Evolutionary conservation across 2,888 invertebrate genomes (phyloP).

Genomic region (Acanthosoma haemorrhoidale): DNA sequence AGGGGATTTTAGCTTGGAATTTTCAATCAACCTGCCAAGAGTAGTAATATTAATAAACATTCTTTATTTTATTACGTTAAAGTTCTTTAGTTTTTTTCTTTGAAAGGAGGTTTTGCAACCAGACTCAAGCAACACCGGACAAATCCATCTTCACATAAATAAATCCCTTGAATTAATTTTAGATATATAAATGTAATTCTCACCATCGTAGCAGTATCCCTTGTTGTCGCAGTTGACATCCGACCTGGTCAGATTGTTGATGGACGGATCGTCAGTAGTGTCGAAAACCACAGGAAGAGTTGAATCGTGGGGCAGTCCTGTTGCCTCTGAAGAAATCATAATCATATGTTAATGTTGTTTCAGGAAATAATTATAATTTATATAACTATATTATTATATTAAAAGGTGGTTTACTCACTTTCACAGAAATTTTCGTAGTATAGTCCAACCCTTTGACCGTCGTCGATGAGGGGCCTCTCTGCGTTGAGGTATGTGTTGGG

Average conservation of each 20-base stretch:
- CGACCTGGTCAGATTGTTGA: conserved; percentile 68
- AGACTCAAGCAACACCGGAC: too few species aligned
- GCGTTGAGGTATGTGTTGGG: conserved; percentile 86
- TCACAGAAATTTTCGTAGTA: conserved; percentile 89
- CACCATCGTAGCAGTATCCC: conserved; percentile 92
- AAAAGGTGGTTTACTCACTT: conserved; percentile 57
- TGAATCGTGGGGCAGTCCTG: conserved; percentile 45
- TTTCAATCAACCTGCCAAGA: too few species aligned
- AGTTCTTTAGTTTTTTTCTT: too few species aligned
- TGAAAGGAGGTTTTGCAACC: too few species aligned
- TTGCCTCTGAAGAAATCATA: conserved; percentile 49
- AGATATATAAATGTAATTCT: conserved; percentile 42
- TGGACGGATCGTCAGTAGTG: conserved; percentile 65
- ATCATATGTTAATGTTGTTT: neutral
- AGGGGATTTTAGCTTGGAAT: too few species aligned
- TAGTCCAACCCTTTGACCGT: conserved; percentile 81
- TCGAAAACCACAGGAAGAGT: conserved; percentile 70
- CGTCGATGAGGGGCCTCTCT: conserved; percentile 83
- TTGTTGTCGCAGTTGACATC: conserved; percentile 89
- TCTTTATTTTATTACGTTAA: too few species aligned
- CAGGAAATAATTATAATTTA: neutral
- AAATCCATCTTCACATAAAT: too few species aligned
- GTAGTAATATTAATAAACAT: too few species aligned
- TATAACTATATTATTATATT: neutral
- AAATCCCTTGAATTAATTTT: too few species aligned